Conservation (phyloP, 2,888 invertebrate species). For the Diaphora mendica region DNA sequence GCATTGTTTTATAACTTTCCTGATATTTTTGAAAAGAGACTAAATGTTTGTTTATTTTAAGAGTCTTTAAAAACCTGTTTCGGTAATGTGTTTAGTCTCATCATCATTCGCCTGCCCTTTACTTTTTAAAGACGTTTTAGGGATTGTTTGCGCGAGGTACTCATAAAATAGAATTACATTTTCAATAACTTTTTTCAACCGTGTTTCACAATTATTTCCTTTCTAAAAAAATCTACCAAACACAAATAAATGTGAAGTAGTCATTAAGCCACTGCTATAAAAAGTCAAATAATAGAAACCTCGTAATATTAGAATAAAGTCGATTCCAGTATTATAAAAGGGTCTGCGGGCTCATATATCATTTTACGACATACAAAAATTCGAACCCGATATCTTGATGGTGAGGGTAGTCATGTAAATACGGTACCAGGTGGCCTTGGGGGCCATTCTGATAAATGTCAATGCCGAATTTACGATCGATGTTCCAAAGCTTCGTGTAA, state of each 20-base stretch:
- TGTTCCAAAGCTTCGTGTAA: constrained; percentile 39
- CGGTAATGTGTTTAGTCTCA: too few relatives aligned
- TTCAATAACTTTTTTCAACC: too few relatives aligned
- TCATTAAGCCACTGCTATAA: not conserved
- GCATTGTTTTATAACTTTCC: not conserved
- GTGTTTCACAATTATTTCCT: not conserved
- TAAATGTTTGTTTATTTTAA: not conserved
- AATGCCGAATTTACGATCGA: constrained; percentile 45
- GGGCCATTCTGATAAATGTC: constrained; percentile 52
- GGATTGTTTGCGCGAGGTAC: not conserved
- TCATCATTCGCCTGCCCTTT: too few relatives aligned
- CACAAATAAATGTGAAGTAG: not conserved
- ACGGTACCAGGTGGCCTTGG: constrained; percentile 50
- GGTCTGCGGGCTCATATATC: constrained; percentile 7
- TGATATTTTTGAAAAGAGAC: not conserved
- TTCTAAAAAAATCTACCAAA: not conserved
- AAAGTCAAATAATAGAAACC: not conserved
- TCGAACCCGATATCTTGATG: constrained; percentile 43
- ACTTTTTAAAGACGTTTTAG: too few relatives aligned
- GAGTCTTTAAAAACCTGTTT: too few relatives aligned
- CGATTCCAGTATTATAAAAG: not conserved
- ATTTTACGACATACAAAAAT: constrained; percentile 37
- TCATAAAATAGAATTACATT: too few relatives aligned
- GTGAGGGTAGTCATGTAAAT: constrained; percentile 35
- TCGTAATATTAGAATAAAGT: not conserved